Base-by-base conservation (phyloP, 1,140 invertebrate genomes). In the Littorina saxatilis region DNA sequence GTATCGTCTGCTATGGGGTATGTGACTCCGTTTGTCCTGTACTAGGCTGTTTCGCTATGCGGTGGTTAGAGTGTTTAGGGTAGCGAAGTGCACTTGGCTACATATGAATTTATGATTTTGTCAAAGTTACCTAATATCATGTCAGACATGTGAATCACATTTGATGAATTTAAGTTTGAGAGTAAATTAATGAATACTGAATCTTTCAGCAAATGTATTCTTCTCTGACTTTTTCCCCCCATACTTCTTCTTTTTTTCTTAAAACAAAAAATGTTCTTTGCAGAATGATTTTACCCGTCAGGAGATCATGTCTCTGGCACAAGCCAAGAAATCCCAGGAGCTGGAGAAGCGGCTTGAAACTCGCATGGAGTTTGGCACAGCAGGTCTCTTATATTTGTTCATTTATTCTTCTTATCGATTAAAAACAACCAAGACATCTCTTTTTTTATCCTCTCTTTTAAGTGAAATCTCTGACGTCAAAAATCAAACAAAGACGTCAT, bases 321-420 rank as follows among this genome's bases (percentile, higher is more conserved):
- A 92, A 27, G 83, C 93, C 17, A 90, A 91, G 39, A 89, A 96
- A 85, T 87, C 91, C 11, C 91, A 93, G 40, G 90, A 93, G 82
- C 91, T 96, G 11, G 91, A 91, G 20, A 93, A 94, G 76, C 89
- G 95, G 68, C 94, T 96, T 39, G 92, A 95, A 72, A 91, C 94
- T 58, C 93, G 96, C 20, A 94, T 98, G 81, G 94, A 95, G 87
- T 98, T 98, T 92, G 97, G 97, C 35, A 98, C 98, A 7, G 97
- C 98, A 1, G 97, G 92, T 91, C 81, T 40, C 4, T n/a, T 20
- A n/a, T n/a, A 7, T 63, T n/a, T 7, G 5, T 13, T 63, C 58
- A 63, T 29, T 27, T 29, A 27, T 63, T 13, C 20, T 50, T 50
- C 20, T 50, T 50, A n/a, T n/a, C 15, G 55, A 37, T 20, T 20